phyloP scores from a whole-genome alignment of 2,113 vertebrate genomes.

The Melanerpes formicivorus region DNA sequence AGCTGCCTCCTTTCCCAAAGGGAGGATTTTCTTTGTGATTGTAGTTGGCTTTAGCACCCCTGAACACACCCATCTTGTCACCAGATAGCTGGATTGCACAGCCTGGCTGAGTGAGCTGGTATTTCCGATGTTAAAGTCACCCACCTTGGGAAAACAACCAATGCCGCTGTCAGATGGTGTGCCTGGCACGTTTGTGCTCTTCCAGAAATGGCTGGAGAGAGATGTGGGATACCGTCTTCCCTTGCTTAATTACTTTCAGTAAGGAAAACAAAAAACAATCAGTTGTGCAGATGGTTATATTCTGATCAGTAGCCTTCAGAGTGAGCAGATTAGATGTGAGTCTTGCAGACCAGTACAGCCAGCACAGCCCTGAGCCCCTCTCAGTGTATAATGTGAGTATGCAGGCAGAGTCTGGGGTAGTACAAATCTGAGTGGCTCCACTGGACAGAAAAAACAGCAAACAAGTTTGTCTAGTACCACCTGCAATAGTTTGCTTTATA shows the following conservation, averaged over 20 bases:
- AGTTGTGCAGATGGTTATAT: not conserved
- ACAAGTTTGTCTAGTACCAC: not conserved
- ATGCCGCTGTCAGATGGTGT: not conserved
- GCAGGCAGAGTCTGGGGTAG: not conserved
- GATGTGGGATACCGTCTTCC: not conserved
- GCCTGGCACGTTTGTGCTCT: not conserved
- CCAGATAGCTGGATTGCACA: not conserved
- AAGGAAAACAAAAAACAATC: not conserved
- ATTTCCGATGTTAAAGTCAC: fast-evolving
- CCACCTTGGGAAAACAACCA: not conserved
- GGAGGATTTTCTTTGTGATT: not conserved
- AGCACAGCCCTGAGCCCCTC: not conserved
- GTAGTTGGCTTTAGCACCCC: not conserved
- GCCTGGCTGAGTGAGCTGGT: not conserved
- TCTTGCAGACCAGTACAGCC: not conserved
- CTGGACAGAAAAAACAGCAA: not conserved
- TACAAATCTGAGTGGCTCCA: not conserved
- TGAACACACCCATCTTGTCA: not conserved
- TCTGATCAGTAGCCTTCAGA: not conserved
- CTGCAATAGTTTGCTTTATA: not conserved
- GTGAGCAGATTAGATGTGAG: not conserved
- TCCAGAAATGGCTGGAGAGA: fast-evolving
- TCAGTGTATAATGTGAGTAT: not conserved
- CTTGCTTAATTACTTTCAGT: not conserved
- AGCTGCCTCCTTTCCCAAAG: not conserved